Evolutionary conservation across 1,140 invertebrate species (phyloP).

Genomic region (Parapsyche elsis): DNA sequence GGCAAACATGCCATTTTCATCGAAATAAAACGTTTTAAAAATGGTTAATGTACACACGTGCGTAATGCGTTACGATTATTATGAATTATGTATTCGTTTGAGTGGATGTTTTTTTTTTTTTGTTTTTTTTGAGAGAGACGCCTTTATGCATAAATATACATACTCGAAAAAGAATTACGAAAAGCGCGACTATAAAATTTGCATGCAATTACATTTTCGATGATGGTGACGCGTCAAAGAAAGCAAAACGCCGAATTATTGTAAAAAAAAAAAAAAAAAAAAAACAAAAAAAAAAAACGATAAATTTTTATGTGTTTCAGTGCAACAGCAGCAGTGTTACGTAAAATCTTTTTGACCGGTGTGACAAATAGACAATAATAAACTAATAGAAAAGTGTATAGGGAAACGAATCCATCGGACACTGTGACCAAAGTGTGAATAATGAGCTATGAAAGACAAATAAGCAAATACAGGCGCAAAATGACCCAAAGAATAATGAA

Average conservation of each 20-base stretch:
- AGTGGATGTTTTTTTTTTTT: too few relatives aligned
- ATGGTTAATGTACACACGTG: background rate
- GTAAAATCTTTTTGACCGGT: slow-evolving; percentile 27
- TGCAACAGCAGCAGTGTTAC: slow-evolving; percentile 19
- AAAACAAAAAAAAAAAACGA: slow-evolving; percentile 6
- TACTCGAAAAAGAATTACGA: slow-evolving; percentile 3
- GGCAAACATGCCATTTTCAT: too few relatives aligned
- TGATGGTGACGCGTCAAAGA: background rate
- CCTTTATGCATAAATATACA: background rate
- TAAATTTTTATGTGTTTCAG: slow-evolving; percentile 27
- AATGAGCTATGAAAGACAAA: slow-evolving; percentile 31
- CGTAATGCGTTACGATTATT: slow-evolving; percentile 4
- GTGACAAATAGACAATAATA: slow-evolving; percentile 34
- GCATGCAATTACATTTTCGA: slow-evolving; percentile 18
- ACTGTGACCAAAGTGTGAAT: slow-evolving; percentile 37
- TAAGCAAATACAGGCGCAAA: background rate
- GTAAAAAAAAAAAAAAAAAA: background rate
- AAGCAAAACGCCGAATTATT: slow-evolving; percentile 14
- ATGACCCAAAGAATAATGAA: slow-evolving; percentile 16
- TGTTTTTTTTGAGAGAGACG: background rate
- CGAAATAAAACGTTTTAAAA: too few relatives aligned
- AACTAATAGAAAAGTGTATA: slow-evolving; percentile 37
- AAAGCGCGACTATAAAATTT: slow-evolving; percentile 27
- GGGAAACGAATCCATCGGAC: slow-evolving; percentile 37
- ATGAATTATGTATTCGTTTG: background rate